These are phyloP conservation scores for Polypedilum pembai DNA, from an alignment of 1,140 invertebrate species.

Conservation along the genomic window DNA sequence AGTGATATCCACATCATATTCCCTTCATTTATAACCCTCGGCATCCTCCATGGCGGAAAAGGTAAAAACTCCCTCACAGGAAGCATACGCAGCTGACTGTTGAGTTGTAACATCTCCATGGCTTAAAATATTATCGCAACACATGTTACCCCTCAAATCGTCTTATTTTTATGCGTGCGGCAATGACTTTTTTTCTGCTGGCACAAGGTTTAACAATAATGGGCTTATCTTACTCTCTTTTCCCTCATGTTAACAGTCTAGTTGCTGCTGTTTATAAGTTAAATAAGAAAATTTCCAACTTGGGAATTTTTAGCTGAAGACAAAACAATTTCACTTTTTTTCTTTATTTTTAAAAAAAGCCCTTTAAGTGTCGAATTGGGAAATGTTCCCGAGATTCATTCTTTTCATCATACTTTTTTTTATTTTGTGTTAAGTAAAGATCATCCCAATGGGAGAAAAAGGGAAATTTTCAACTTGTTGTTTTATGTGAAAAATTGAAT, in stretches of 20 bases:
- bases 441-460: too few relatives aligned
- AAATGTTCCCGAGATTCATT: conserved; percentile 2
- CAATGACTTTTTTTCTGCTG: not conserved
- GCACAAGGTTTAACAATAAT: not conserved
- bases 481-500: too few relatives aligned
- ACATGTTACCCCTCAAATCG: conserved; percentile 7
- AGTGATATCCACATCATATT: conserved; percentile 18
- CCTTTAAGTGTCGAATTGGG: not conserved
- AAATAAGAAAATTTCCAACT: not conserved
- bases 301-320: not conserved
- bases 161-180: conserved; percentile 5
- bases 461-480: too few relatives aligned
- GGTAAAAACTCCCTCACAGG: not conserved
- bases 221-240: conserved; percentile 1
- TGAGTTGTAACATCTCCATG: conserved; percentile 5
- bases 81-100: not conserved
- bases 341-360: not conserved
- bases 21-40: not conserved
- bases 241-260: not conserved
- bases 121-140: conserved; percentile 27
- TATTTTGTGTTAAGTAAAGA: too few relatives aligned
- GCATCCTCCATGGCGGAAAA: not conserved
- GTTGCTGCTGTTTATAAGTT: not conserved
- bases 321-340: conserved; percentile 11
- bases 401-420: not conserved